These are phyloP conservation scores for Drosophila mojavensis DNA, from an alignment of 1,140 invertebrate genomes.

Conservation along the genomic window DNA sequence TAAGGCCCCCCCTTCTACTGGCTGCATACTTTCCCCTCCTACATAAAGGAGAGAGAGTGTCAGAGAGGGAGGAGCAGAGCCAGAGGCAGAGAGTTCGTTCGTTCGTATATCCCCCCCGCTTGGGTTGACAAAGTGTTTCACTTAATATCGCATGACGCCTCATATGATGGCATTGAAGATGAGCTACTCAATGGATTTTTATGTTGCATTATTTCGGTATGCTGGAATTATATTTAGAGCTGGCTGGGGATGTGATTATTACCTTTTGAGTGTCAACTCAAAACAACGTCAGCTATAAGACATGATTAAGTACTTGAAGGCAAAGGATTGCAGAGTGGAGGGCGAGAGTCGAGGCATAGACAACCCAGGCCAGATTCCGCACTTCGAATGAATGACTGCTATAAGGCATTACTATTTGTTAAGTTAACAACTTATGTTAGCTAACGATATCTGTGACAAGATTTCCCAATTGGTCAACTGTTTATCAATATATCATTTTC, in stretches of 20 bases:
- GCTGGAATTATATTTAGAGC: conserved; percentile 31
- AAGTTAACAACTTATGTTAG: too few species aligned
- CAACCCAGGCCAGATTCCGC: too few species aligned
- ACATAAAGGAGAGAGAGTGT: background rate
- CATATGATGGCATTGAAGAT: conserved; percentile 58
- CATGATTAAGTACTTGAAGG: background rate
- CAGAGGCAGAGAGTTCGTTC: too few species aligned
- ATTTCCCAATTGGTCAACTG: background rate
- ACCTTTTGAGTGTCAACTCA: conserved; percentile 18
- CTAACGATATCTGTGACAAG: background rate
- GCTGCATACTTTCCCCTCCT: conserved; percentile 1
- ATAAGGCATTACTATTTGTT: too few species aligned
- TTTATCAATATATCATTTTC: conserved; percentile 2
- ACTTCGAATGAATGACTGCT: too few species aligned
- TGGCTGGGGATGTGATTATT: conserved; percentile 24
- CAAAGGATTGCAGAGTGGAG: too few species aligned
- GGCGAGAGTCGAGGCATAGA: too few species aligned
- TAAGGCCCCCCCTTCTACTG: background rate
- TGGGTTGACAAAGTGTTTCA: conserved; percentile 77
- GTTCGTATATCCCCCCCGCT: background rate
- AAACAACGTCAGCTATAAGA: background rate
- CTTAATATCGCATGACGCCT: conserved; percentile 77
- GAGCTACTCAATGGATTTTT: conserved; percentile 59
- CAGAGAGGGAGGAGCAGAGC: too few species aligned
- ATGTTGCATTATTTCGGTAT: conserved; percentile 1